Conservation (phyloP, 2,113 vertebrate species). For the Nothoprocta pentlandii region DNA sequence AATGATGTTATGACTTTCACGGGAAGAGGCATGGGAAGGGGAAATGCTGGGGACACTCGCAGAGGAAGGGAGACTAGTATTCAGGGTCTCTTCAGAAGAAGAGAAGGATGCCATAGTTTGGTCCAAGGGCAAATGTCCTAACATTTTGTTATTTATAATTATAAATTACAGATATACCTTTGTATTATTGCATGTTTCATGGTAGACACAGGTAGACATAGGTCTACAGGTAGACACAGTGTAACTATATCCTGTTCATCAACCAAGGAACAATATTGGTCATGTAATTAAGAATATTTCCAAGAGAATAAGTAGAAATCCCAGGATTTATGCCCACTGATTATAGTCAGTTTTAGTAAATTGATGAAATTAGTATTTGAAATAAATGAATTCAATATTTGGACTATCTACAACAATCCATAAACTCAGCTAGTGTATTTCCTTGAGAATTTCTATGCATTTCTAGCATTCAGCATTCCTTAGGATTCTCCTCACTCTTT, state of each 20-base stretch:
- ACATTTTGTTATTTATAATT: neutral
- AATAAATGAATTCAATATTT: neutral
- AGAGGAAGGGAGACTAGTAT: neutral
- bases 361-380: neutral
- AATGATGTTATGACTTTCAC: conserved; percentile 14
- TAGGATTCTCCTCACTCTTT: neutral
- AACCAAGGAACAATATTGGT: neutral
- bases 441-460: neutral
- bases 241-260: neutral
- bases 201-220: neutral
- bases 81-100: neutral
- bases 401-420: neutral
- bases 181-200: neutral
- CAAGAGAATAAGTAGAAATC: neutral
- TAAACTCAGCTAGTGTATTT: neutral
- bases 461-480: neutral
- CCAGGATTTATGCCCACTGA: neutral
- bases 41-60: neutral
- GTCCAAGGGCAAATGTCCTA: neutral
- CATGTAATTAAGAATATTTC: neutral
- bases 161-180: neutral
- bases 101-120: neutral
- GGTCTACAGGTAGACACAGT: neutral
- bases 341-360: neutral
- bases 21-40: neutral